Evolutionary conservation across 2,113 vertebrate genomes (phyloP), one percentile per base, ranked within the genome.

Genomic region (Pollachius pollachius): DNA sequence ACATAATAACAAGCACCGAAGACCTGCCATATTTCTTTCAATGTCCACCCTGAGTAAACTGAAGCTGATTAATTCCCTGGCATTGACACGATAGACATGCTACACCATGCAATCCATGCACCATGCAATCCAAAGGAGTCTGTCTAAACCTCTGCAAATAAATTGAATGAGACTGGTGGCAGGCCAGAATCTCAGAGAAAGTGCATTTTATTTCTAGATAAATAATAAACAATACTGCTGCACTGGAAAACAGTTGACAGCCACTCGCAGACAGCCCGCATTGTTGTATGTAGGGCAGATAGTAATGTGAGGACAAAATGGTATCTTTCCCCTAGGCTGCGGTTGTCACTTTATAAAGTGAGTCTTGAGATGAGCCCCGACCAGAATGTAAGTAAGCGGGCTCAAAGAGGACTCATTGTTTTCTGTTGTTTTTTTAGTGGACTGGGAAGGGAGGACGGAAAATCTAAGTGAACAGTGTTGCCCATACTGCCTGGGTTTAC

Each of bases 151-250:
- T 48, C 11, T 7, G 2, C 41, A 9, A 9, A 48, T 13, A 9
- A 34, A 34, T 34, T 13, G 6, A 48, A 48, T 48, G 41, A 48
- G 9, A 48, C 41, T 48, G 41, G 41, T 13, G 12, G 41, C 41
- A 48, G 9, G 8, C 41, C 41, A 48, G 41, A 48, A 48, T 48
- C 12, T 13, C 12, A 13, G 12, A 48, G 41, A 12, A 13, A 48
- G 12, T 2, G 41, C 2, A 13, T 48, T 48, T 48, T 48, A 4
- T 57, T 57, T 66, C 5, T 37, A 34, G 17, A 64, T 37, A 17
- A 66, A 66, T 66, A 16, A 66, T 25, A 19, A 18, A 66, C 37
- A 54, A 23, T 66, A 13, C 41, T 25, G 18, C 41, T 21, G 41
- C 19, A 16, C 13, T 8, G 15, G 21, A 21, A 15, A 65, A 52